Conservation (phyloP, 2,113 vertebrate genomes). For the Python bivittatus region DNA sequence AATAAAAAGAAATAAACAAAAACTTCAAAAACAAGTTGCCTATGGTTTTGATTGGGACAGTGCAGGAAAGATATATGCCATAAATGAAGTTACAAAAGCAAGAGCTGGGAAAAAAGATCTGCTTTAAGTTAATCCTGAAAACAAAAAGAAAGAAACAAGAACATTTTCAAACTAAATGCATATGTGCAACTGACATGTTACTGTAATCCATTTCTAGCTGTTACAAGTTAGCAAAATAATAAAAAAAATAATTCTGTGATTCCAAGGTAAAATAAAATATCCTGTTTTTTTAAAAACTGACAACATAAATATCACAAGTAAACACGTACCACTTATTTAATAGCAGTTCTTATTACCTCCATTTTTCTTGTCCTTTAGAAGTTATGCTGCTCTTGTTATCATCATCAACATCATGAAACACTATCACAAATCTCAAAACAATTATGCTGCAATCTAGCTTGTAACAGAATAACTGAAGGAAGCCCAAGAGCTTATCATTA, state of each 20-base stretch:
- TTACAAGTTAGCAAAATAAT: slow-evolving; percentile 26
- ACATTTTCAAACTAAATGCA: slow-evolving; percentile 24
- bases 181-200: background rate
- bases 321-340: slow-evolving; percentile 13
- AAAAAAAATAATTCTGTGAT: background rate
- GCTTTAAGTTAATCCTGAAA: slow-evolving; percentile 36
- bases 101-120: slow-evolving; percentile 45
- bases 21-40: slow-evolving; percentile 53
- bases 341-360: background rate
- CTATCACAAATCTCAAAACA: background rate
- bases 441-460: background rate
- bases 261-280: background rate
- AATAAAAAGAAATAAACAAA: slow-evolving; percentile 64
- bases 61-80: slow-evolving; percentile 54
- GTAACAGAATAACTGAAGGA: background rate
- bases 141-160: slow-evolving; percentile 13
- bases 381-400: background rate
- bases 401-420: background rate
- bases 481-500: background rate
- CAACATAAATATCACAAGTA: slow-evolving; percentile 11
- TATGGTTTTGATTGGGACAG: slow-evolving; percentile 34
- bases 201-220: slow-evolving; percentile 22
- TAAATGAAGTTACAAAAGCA: slow-evolving; percentile 54
- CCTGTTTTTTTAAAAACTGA: slow-evolving; percentile 45
- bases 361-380: slow-evolving; percentile 29